Conservation (phyloP, 2,888 invertebrate species). For the Drosophila birchii region DNA sequence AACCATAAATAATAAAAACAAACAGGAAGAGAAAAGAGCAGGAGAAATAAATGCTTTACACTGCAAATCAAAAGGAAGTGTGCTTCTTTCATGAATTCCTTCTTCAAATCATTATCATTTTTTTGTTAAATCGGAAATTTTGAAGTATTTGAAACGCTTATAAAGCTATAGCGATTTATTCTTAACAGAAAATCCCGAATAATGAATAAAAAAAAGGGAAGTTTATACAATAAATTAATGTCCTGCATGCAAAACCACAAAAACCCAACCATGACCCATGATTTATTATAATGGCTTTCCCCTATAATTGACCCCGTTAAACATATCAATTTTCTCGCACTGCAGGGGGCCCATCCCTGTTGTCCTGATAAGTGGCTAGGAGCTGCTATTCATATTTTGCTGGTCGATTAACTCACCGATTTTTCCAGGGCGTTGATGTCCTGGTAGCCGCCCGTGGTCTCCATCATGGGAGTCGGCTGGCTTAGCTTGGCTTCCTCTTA, state of each 20-base stretch:
- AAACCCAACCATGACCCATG: neutral
- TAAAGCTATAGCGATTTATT: neutral
- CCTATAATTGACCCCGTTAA: conserved; percentile 30
- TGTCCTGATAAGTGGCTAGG: conserved; percentile 16
- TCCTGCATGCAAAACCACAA: neutral
- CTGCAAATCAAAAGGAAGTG: too few relatives aligned
- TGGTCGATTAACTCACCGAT: conserved; percentile 67
- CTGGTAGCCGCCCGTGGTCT: conserved; percentile 74
- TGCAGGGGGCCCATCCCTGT: conserved; percentile 9
- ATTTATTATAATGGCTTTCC: conserved; percentile 26
- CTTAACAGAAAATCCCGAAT: neutral
- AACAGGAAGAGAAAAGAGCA: too few relatives aligned
- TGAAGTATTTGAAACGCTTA: neutral
- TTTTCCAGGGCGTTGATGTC: conserved; percentile 82
- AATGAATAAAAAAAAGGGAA: neutral
- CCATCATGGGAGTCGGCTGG: conserved; percentile 41
- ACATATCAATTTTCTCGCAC: conserved; percentile 31
- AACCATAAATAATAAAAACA: neutral
- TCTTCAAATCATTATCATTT: too few relatives aligned
- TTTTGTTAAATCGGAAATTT: too few relatives aligned
- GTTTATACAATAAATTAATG: neutral
- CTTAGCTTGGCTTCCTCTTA: conserved; percentile 15
- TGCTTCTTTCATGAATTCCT: too few relatives aligned
- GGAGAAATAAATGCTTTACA: too few relatives aligned
- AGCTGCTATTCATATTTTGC: conserved; percentile 10